These are phyloP conservation scores for Triplophysa bombifrons DNA, from an alignment of 2,797 vertebrate species.

Conservation along the genomic window DNA sequence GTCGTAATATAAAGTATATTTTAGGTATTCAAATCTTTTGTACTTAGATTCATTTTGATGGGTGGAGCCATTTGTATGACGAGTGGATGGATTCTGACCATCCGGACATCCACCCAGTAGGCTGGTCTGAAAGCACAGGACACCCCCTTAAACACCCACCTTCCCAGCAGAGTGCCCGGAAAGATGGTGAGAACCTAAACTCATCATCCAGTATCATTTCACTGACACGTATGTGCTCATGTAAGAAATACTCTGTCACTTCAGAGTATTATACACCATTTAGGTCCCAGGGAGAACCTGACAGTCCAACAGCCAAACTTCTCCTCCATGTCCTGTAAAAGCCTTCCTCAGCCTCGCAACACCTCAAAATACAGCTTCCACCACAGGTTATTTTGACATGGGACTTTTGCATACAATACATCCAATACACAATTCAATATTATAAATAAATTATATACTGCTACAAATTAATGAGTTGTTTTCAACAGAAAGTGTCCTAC, in stretches of 20 bases:
- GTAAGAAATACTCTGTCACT: constrained; percentile 37
- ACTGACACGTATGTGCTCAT: neutral
- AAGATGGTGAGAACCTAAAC: constrained; percentile 63
- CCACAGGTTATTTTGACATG: constrained; percentile 82
- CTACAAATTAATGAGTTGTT: neutral
- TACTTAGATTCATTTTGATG: constrained; percentile 92
- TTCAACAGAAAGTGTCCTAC: constrained; percentile 95
- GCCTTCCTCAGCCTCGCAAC: constrained; percentile 82
- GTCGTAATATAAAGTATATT: neutral
- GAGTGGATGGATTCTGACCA: constrained; percentile 97
- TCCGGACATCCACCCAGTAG: constrained; percentile 91
- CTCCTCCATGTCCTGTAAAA: constrained; percentile 84
- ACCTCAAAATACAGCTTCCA: constrained; percentile 94
- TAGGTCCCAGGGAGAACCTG: constrained; percentile 84
- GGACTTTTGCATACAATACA: neutral
- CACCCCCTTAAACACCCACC: constrained; percentile 91
- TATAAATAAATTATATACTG: neutral
- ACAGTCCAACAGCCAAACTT: constrained; percentile 77
- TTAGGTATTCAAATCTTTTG: neutral
- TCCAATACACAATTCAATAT: neutral
- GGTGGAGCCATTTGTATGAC: constrained; percentile 94
- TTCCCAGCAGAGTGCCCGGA: constrained; percentile 72
- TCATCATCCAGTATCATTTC: neutral
- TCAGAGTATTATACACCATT: constrained; percentile 35
- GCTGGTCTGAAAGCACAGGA: constrained; percentile 93